phyloP scores from a whole-genome alignment of 2,797 vertebrate genomes.

The Leucoraja ocellata region DNA sequence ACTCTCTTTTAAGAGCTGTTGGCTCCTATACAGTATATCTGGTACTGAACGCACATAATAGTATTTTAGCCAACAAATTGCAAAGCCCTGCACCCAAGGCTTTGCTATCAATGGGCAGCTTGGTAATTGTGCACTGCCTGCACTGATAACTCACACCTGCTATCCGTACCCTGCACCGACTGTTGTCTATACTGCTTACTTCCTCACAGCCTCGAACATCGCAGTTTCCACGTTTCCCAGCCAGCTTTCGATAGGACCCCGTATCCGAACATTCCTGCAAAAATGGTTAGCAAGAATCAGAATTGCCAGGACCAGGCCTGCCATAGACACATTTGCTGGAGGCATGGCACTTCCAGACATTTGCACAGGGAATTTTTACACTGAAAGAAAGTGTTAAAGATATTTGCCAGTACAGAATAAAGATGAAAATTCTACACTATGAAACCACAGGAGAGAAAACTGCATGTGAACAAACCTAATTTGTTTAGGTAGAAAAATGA shows the following conservation, averaged over 20 bases:
- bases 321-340: not conserved
- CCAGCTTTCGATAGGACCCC: conserved; percentile 57
- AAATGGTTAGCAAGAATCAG: conserved; percentile 22
- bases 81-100: not conserved
- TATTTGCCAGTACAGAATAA: not conserved
- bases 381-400: not conserved
- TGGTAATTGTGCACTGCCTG: not conserved
- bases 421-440: not conserved
- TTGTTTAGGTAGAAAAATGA: not conserved
- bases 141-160: not conserved
- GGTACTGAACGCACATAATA: too few relatives aligned
- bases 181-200: conserved; percentile 45
- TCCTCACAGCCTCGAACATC: conserved; percentile 56
- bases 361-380: not conserved
- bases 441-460: not conserved
- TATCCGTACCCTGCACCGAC: not conserved
- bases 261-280: conserved; percentile 54
- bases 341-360: not conserved
- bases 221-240: conserved; percentile 55
- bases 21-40: not conserved
- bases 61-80: not conserved
- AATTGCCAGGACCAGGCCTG: too few relatives aligned
- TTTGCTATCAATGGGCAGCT: not conserved
- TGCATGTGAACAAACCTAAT: not conserved
- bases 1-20: not conserved